Base-by-base conservation (phyloP, 64 coral and sea anemone genomes). In the Stichodactyla mertensii region DNA sequence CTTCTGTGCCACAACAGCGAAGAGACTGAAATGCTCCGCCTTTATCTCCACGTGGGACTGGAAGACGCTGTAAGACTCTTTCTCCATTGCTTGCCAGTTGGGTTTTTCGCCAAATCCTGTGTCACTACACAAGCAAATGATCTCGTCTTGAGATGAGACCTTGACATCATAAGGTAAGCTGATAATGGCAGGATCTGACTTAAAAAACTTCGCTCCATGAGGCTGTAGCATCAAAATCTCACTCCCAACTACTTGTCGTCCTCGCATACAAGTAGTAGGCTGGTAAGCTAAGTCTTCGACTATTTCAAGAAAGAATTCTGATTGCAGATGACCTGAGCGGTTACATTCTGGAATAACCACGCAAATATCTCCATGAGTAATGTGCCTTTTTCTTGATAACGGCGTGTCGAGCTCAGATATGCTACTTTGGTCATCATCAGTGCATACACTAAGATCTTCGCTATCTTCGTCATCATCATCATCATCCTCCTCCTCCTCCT, bases 321-420 rank as follows among this genome's bases (percentile, higher is more conserved):
- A 88, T 22, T 95, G 89, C 55, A 94, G 61, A 92, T 92, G 90
- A 64, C 92, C 96, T 83, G 89, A 85, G 1, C 87, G 78, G 61
- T 98, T 98, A 83, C 93, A 86, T 61, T 94, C 92, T 86, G 96
- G 96, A 61, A 98, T 95, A 16, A 95, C 58, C n/a, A 92, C 89
- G 86, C 92, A 92, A 22, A 98, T 94, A 51, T 98, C 87, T 67
- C 96, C 96, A 79, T 87, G 84, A 18, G 84, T 87, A 4, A 95
- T 89, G 88, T 95, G 91, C 60, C 91, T 54, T 27, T 77, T 62
- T 56, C 94, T 87, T 87, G 87, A 55, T 54, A 66, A n/a, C 14
- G 5, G 56, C 12, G n/a, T 77, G 53, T 27, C 83, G 55, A 19
- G 31, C 55, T 54, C 69, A 79, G 10, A 36, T 67, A 79, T 74